A percentile compares a stretch with the other conserved stretches of the same genome.
Conservation (phyloP, 1,140 invertebrate species). For the Scaptomyza hsui region DNA sequence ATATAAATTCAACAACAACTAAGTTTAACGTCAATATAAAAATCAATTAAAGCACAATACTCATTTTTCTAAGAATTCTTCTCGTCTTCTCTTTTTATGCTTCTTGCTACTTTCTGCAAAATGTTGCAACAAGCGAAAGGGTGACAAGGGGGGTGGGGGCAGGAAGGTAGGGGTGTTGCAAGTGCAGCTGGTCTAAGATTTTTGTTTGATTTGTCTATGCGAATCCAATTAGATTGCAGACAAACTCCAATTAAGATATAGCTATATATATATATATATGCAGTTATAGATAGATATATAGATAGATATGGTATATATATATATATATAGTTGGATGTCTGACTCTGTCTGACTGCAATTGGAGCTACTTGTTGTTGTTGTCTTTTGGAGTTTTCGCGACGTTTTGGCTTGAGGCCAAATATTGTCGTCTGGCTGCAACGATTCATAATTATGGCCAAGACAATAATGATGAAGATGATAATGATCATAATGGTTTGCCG, state of each 20-base stretch:
- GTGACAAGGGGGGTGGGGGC: not conserved
- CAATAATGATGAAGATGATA: not conserved
- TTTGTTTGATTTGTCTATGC: slow-evolving; percentile 22
- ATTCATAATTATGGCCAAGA: slow-evolving; percentile 13
- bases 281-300: slow-evolving; percentile 15
- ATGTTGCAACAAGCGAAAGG: too few species aligned
- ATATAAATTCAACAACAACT: slow-evolving; percentile 6
- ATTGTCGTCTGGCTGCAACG: slow-evolving; percentile 51
- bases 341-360: slow-evolving; percentile 41
- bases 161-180: not conserved
- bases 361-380: slow-evolving; percentile 21
- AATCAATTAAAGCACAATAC: too few species aligned
- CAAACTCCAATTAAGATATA: slow-evolving; percentile 63
- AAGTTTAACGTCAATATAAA: not conserved
- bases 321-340: slow-evolving; percentile 32
- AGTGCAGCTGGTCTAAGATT: slow-evolving; percentile 17
- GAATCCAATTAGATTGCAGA: slow-evolving; percentile 27
- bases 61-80: slow-evolving; percentile 23
- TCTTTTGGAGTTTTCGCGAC: slow-evolving; percentile 46
- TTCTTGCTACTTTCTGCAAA: slow-evolving; percentile 20
- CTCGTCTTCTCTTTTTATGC: too few species aligned
- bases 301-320: slow-evolving; percentile 18
- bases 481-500: slow-evolving; percentile 3
- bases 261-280: slow-evolving; percentile 33
- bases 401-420: slow-evolving; percentile 62